These are phyloP conservation scores for Cirrhinus mrigala DNA, from an alignment of 2,797 vertebrate species.

Conservation along the genomic window DNA sequence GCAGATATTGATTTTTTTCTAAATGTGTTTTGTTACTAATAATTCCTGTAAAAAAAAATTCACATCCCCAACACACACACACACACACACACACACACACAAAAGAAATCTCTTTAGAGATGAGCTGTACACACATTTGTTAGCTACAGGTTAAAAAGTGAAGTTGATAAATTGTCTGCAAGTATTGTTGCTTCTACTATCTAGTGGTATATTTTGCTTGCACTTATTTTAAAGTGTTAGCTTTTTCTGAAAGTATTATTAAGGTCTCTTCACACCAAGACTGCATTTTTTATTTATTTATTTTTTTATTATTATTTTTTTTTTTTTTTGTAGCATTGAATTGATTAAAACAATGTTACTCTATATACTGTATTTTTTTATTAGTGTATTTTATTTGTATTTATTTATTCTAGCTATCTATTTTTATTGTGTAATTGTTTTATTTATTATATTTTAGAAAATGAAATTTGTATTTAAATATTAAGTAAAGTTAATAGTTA, in stretches of 20 bases:
- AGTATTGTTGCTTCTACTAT: background rate
- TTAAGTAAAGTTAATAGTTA: no score
- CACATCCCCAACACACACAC: background rate
- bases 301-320: no score
- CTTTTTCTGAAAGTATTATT: background rate
- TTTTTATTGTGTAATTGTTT: background rate
- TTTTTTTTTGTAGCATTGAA: background rate
- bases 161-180: background rate
- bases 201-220: background rate
- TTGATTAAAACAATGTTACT: background rate
- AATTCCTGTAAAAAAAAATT: background rate
- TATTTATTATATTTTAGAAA: background rate
- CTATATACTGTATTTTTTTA: background rate
- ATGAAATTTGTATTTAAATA: no score
- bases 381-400: background rate
- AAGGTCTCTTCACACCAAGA: background rate
- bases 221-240: background rate
- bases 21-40: slow-evolving; percentile 1
- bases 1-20: background rate
- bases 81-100: background rate
- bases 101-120: background rate
- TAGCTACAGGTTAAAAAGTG: background rate
- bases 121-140: background rate
- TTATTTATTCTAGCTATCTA: background rate
- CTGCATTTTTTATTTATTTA: no score